Base-by-base conservation (phyloP, 2,113 vertebrate species). In the Corydoras sp. region DNA sequence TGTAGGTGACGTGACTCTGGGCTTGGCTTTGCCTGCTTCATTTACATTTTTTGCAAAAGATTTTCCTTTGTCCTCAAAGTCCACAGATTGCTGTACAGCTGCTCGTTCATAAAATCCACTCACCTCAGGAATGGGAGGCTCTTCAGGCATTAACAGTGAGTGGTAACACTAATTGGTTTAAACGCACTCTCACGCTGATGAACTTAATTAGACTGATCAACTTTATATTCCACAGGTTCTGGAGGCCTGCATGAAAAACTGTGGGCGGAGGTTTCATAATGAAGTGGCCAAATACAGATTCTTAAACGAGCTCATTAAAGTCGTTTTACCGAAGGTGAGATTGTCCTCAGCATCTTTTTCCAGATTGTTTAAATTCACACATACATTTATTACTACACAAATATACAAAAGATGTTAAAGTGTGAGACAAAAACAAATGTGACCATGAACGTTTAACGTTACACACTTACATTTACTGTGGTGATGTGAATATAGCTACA, bases 181-280 rank as follows among this genome's bases (percentile, higher is more conserved):
- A n/a, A 54, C 5, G 3, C 32, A 15, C 31, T 11, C 35, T 10
- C 10, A 56, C 29, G 53, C 55, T 8, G 2, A 18, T 58, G 6
- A 12, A 2, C 2, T 32, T 55, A 50, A 15, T 13, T 12, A 1
- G 2, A 14, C 48, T 43, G 8, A 9, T 13, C 18, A 43, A 48
- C 24, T 43, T 30, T 53, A 59, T 68, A 71, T 11, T 72, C 69
- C 70, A 2, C 84, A 99, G 97, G 96, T 98, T 10, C 82, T 99
- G 76, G 95, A 99, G 85, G 97, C 97, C 0, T 95, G 95, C 55
- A 98, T 98, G 97, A 99, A 99, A 89, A 99, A 99, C 73, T 99
- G 97, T 12, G 97, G 95, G 62, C 88, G 90, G 81, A 90, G 97
- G 75, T 94, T 99, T 87, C 95, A 98, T 80, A 94, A 92, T 2